phyloP scores from a whole-genome alignment of 2,888 invertebrate genomes.

The Drosophila merina region DNA sequence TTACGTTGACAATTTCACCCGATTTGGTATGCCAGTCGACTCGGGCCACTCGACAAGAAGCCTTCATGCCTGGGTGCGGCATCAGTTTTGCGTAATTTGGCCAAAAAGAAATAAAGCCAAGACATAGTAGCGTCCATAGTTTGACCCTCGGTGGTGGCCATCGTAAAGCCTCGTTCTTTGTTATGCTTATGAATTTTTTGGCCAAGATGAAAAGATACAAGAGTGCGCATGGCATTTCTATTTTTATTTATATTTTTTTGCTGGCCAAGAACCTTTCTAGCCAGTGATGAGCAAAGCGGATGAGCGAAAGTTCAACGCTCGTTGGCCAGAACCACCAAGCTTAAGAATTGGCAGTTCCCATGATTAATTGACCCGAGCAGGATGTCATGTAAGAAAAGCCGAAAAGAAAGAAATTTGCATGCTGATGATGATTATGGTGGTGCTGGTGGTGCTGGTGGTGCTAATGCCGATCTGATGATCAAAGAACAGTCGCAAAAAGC shows the following conservation, averaged over 20 bases:
- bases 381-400: constrained; percentile 57
- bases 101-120: constrained; percentile 1
- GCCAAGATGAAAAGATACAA: constrained; percentile 1
- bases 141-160: constrained; percentile 25
- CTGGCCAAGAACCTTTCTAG: constrained; percentile 65
- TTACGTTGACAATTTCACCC: constrained; percentile 78
- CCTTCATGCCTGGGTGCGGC: constrained; percentile 53
- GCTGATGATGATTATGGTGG: constrained; percentile 35
- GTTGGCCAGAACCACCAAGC: constrained; percentile 17
- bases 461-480: constrained; percentile 25
- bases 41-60: constrained; percentile 28
- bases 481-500: constrained; percentile 24
- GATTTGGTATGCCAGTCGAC: constrained; percentile 63
- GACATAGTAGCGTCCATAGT: constrained; percentile 10
- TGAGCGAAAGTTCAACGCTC: constrained; percentile 60
- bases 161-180: constrained; percentile 50
- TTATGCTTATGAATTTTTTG: constrained; percentile 64
- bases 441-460: neutral
- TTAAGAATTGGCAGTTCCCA: constrained; percentile 37
- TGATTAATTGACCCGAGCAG: constrained; percentile 68
- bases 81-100: constrained; percentile 55
- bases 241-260: constrained; percentile 25
- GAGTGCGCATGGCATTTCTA: constrained; percentile 48
- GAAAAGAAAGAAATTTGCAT: constrained; percentile 62
- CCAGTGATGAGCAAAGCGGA: constrained; percentile 31